Base-by-base conservation (phyloP, 2,888 invertebrate species). In the Apoda limacodes region DNA sequence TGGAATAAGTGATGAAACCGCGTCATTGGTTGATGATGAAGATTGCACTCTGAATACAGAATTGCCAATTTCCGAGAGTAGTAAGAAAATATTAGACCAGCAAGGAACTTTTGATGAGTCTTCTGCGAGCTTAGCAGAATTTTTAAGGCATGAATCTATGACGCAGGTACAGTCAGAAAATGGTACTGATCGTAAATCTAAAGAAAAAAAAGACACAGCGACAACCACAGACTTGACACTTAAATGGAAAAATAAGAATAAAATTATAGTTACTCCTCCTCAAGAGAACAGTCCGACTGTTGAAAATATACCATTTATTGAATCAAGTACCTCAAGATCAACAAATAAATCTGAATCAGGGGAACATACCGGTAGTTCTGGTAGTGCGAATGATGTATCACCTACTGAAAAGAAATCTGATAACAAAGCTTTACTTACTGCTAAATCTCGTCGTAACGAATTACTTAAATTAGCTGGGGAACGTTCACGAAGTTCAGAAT, bases 401-500 rank as follows among this genome's bases (percentile, higher is more conserved):
- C 76, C 78, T 1, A 75, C 76, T 9, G 74, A 75, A 22, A 58
- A 48, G 3, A 71, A 61, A 48, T 59, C 59, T 21, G 72, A 72
- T 19, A 63, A 62, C 23, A 71, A 57, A 47, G 45, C 52, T n/a
- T 55, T 80, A 31, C 46, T 80, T 21, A 67, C 78, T 11, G 76
- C 84, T 1, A 82, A 81, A 42, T 76, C 71, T 3, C 78, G 74
- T 49, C 72, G 82, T 31, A 74, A 72, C 38, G 85, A 85, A 48
- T 54, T 86, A 25, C 62, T 87, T 3, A 88, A 89, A 52, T 63
- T 88, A 13, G 89, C 88, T 43, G 85, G 88, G 1, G 90, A 90
- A 55, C 86, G 89, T 36, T 91, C 91, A 1, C 82, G 87, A 43
- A 91, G 91, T 48, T 91, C 90, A 2, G 91, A 92, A 51, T 88